Evolutionary conservation across 2,888 invertebrate genomes (phyloP), one percentile per base, ranked within the genome.

Genomic region (Chrysomela aeneicollis): DNA sequence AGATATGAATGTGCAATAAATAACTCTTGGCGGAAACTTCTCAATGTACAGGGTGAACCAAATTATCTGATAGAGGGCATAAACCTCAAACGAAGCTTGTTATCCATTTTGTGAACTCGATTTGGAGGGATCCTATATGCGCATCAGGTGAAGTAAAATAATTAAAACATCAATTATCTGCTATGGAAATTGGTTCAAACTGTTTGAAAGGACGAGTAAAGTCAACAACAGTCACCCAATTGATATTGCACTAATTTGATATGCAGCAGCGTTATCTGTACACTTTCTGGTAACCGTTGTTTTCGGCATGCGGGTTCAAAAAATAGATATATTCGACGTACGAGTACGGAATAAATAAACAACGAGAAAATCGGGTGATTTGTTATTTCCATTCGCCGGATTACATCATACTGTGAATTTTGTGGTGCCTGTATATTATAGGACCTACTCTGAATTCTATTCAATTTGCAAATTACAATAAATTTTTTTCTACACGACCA

Each of bases 231-330:
- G 42, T 15, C 42, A 15, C 42, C 42, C 12, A 42, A 42, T n/a
- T 42, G 15, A 42, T 42, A 42, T 15, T 42, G 42, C 42, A 15
- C 42, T 42, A 42, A 42, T 42, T 42, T 15, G 42, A 42, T 42
- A 42, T 42, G 42, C 42, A 42, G 2, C 42, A 42, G 12, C 42
- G 42, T 42, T 42, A 42, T 42, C 42, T 35, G 10, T 42, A 12
- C n/a, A 42, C 42, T 15, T 42, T 42, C 42, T 42, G 42, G 42
- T 12, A 42, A 42, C 42, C 42, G 42, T 42, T 42, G 42, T 42
- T 42, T 42, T 42, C 3, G 42, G 15, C 42, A 42, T 42, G 42
- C 42, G 42, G 42, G 42, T 42, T 15, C 15, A 42, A n/a, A 15
- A 42, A 42, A 8, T 26, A 26, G 2, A 42, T 42, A 42, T n/a